Evolutionary conservation across 2,113 vertebrate genomes (phyloP), one percentile per base, ranked within the genome.

Genomic region (Rhipidura dahli): DNA sequence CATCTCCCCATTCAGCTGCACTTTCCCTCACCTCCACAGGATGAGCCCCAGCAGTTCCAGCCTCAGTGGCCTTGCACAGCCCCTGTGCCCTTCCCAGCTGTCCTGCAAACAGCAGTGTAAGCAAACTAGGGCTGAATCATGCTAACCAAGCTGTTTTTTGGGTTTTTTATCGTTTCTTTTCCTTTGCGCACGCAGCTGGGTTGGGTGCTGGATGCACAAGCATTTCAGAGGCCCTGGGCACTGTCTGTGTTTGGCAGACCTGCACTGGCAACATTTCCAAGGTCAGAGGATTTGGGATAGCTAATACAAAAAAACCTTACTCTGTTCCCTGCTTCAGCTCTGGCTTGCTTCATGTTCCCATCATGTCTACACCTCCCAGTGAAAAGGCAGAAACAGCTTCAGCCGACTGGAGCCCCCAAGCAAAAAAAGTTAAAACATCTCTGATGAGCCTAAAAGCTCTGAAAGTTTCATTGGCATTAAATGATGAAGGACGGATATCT

Each of bases 21-120:
- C 6, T 7, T 0, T 40, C 53, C 37, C 57, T 79, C 4, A 3
- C 23, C 42, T 70, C 63, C 0, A 1, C 9, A 10, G 28, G 31
- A 72, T 0, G 2, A 21, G 56, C 18, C 57, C 45, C 82, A 61
- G 59, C 50, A 70, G 51, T 30, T 26, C 47, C 64, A 90, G 54
- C 42, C 11, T 73, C 2, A 0, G 11, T 53, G 45, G 49, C 82
- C 42, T 60, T 49, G 20, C 57, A 1, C 49, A 51, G 61, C 12
- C 35, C 23, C 40, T 68, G 78, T 79, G 65, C 59, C 75, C 49
- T 79, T 66, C 42, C n/a, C 69, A 76, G 65, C 69, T 68, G 78
- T 82, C 61, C 61, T 73, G 85, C 79, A 57, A 85, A 66, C 71
- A 83, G 78, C 61, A 76, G 39, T 1, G 7, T 70, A 59, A 94